Percentiles rank a stretch among this genome's conserved stretches.
Evolutionary conservation across 2,888 invertebrate species (phyloP).

Genomic region (Lithophane socia): DNA sequence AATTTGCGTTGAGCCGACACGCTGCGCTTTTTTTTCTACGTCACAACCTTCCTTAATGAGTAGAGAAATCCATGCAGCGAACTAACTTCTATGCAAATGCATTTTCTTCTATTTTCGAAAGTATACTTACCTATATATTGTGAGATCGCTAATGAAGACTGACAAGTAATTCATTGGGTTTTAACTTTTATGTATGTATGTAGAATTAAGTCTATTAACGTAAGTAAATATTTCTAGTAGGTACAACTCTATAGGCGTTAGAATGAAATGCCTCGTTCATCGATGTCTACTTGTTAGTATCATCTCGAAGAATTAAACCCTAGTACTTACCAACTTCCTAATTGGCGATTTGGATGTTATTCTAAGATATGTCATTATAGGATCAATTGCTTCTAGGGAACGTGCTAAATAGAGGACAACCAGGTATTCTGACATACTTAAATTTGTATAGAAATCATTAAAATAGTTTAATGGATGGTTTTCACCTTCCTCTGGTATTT

Average conservation of each 20-base stretch:
- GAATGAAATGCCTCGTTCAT: not conserved
- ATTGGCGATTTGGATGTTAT: not conserved
- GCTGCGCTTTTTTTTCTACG: constrained; percentile 72
- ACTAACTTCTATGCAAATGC: constrained; percentile 85
- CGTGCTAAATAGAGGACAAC: not conserved
- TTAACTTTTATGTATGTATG: constrained; percentile 68
- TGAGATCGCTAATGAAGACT: constrained; percentile 74
- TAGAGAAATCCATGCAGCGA: constrained; percentile 79
- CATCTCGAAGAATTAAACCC: not conserved
- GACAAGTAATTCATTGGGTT: constrained; percentile 70
- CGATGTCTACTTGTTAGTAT: not conserved
- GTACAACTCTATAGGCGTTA: not conserved
- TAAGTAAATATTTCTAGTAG: constrained; percentile 20
- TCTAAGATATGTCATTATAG: not conserved
- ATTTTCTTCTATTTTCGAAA: constrained; percentile 86
- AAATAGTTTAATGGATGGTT: not conserved
- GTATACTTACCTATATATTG: constrained; percentile 75
- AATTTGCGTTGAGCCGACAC: constrained; percentile 78
- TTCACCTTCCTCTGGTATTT: constrained; percentile 1
- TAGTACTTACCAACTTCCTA: not conserved
- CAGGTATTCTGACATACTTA: not conserved
- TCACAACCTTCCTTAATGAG: constrained; percentile 86
- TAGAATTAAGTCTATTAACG: constrained; percentile 19
- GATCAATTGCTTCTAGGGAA: not conserved
- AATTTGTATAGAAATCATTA: not conserved